phyloP scores from a whole-genome alignment of 2,888 invertebrate genomes.

The Ormyrus pomaceus region DNA sequence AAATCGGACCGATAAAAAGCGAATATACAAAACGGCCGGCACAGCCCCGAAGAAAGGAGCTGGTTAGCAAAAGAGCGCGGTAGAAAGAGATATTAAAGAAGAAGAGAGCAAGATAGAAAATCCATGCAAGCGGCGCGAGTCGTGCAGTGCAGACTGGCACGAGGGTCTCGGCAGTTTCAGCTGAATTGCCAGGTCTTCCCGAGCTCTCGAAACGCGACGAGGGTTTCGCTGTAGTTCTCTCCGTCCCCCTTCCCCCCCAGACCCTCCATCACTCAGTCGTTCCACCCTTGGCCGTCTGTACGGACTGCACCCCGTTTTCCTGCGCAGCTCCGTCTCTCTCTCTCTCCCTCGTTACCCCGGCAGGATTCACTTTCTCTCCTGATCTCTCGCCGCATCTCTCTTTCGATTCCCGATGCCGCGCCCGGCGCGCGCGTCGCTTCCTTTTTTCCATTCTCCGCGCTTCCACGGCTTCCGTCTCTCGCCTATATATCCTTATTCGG shows the following conservation, averaged over 20 bases:
- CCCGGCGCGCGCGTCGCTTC: background rate
- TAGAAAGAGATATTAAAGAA: slow-evolving; percentile 19
- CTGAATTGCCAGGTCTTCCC: slow-evolving; percentile 62
- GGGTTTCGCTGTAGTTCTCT: slow-evolving; percentile 34
- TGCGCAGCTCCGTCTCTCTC: background rate
- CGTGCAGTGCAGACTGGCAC: slow-evolving; percentile 21
- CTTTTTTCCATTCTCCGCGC: background rate
- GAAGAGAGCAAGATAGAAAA: slow-evolving; percentile 1
- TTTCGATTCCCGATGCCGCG: background rate
- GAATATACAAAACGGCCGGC: background rate
- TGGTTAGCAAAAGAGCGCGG: background rate
- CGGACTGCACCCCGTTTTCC: background rate
- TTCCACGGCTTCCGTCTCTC: background rate
- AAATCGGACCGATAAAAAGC: too few species aligned
- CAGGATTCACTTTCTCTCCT: slow-evolving; percentile 47
- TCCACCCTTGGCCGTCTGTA: too few species aligned
- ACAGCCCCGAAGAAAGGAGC: background rate
- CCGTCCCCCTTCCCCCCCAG: background rate
- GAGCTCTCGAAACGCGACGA: slow-evolving; percentile 56
- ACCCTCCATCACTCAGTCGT: background rate
- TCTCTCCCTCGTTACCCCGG: slow-evolving; percentile 53
- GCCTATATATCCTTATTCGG: background rate
- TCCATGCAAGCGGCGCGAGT: background rate
- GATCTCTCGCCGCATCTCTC: slow-evolving; percentile 22
- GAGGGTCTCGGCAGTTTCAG: slow-evolving; percentile 61